Conservation (phyloP, 2,113 vertebrate genomes). For the Tinamus guttatus region DNA sequence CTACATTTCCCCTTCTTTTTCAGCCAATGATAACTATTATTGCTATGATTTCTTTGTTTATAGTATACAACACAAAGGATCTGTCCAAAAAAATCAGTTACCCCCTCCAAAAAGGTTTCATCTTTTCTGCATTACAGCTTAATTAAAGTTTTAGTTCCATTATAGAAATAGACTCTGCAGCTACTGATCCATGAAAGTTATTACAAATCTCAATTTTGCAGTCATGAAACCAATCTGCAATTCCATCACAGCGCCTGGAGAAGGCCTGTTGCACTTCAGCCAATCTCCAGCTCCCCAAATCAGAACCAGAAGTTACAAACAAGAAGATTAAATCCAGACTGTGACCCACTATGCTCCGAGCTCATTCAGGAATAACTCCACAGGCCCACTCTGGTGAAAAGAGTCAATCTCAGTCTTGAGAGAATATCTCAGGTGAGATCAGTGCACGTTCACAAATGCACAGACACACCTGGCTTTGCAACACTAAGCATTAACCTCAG, state of each 20-base stretch:
- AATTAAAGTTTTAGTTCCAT: conserved; percentile 7
- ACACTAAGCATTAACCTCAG: neutral
- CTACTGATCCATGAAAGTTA: conserved; percentile 34
- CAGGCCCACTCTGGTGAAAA: neutral
- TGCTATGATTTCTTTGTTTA: neutral
- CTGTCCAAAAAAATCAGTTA: neutral
- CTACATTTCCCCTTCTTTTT: neutral
- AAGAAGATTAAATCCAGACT: neutral
- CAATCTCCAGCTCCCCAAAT: neutral
- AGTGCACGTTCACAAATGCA: neutral
- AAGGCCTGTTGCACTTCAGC: neutral
- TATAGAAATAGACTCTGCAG: neutral
- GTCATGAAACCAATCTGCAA: neutral
- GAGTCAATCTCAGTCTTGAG: neutral
- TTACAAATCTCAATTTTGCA: conserved; percentile 25
- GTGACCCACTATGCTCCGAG: neutral
- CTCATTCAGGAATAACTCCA: neutral
- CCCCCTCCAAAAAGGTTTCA: conserved; percentile 32
- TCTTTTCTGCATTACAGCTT: conserved; percentile 18
- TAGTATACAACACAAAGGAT: neutral
- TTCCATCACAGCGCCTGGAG: neutral
- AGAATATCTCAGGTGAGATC: neutral
- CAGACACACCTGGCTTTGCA: neutral
- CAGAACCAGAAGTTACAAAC: conserved; percentile 3
- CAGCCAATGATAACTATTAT: neutral